These are phyloP conservation scores for Philopedon plagiatum DNA, from an alignment of 2,888 invertebrate species.

Conservation along the genomic window DNA sequence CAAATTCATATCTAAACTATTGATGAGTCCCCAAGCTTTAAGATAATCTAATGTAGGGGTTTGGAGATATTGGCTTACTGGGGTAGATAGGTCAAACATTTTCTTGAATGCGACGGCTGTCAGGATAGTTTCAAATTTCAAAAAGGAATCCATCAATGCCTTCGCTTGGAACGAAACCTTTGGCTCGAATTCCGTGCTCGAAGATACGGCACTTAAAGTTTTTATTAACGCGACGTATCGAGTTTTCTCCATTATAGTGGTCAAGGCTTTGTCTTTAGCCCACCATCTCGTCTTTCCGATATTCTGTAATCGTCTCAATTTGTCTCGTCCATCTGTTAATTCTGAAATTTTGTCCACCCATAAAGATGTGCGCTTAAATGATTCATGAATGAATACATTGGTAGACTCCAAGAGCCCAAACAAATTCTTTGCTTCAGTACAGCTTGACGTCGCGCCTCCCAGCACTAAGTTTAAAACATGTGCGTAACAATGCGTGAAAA, in stretches of 20 bases:
- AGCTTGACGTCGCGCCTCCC: background rate
- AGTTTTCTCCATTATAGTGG: too few relatives aligned
- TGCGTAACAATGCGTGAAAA: background rate
- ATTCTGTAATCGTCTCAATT: background rate
- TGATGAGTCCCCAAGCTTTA: background rate
- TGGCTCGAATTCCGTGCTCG: background rate
- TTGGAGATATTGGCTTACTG: too few relatives aligned
- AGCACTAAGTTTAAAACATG: background rate
- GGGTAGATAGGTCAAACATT: too few relatives aligned
- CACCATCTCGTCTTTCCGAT: background rate
- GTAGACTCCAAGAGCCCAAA: background rate
- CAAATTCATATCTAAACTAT: too few relatives aligned
- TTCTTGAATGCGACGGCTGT: too few relatives aligned
- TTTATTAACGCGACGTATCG: background rate
- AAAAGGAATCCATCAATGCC: too few relatives aligned
- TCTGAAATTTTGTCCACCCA: background rate
- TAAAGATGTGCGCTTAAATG: background rate
- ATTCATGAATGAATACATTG: too few relatives aligned
- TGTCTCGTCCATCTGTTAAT: too few relatives aligned
- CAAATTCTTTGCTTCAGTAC: background rate
- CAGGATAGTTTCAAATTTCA: too few relatives aligned
- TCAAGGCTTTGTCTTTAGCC: background rate
- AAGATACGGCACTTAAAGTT: background rate
- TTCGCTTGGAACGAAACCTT: background rate
- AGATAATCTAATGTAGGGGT: too few relatives aligned